Evolutionary conservation across 2,888 invertebrate genomes (phyloP).

Genomic region (Drosophila mulleri): DNA sequence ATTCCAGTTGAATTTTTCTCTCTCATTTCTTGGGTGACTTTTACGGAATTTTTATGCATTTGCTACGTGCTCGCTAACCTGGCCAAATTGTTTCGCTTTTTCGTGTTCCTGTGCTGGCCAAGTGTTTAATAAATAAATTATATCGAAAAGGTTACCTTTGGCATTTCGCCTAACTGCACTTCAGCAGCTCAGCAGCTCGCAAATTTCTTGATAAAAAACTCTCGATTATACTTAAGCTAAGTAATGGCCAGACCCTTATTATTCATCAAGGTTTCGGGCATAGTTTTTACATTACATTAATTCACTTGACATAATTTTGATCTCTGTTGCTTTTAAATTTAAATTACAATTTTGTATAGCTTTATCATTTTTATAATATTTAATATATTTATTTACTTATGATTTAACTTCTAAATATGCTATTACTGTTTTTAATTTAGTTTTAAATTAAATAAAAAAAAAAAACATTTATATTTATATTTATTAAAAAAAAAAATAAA

Average conservation of each 20-base stretch:
- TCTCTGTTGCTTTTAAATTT: too few relatives aligned
- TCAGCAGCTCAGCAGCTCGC: conserved; percentile 2
- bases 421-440: too few relatives aligned
- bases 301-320: too few relatives aligned
- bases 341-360: too few relatives aligned
- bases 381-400: too few relatives aligned
- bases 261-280: conserved; percentile 4
- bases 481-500: too few relatives aligned
- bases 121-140: conserved; percentile 72
- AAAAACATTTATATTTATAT: too few relatives aligned
- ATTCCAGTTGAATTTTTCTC: conserved; percentile 29
- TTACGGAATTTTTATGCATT: conserved; percentile 75
- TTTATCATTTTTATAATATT: too few relatives aligned
- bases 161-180: conserved; percentile 1
- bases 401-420: too few relatives aligned
- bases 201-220: not conserved
- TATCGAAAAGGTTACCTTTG: conserved; percentile 41
- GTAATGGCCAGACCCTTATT: not conserved
- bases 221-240: not conserved
- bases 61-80: conserved; percentile 61
- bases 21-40: conserved; percentile 43
- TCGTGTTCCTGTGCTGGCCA: conserved; percentile 26
- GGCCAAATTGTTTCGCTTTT: conserved; percentile 49
- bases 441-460: too few relatives aligned
- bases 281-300: too few relatives aligned